Evolutionary conservation across 2,888 invertebrate species (phyloP), one percentile per base, ranked within the genome.

Genomic region (Athalia circularis): DNA sequence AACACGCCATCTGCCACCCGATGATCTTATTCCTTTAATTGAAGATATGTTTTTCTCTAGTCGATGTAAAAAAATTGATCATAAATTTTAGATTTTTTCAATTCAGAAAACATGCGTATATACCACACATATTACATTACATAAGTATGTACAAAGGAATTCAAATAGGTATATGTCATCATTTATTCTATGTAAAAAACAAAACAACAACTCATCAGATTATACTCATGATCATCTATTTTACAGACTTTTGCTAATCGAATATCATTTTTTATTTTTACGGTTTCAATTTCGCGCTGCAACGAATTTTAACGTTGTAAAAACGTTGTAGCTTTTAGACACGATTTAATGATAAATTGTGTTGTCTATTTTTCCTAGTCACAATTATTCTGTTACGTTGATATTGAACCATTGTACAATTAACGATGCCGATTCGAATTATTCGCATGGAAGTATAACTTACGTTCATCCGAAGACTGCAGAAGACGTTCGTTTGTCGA

Each of bases 11-110:
- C 29, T 29, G 29, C 29, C 29, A 29, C 29, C 29, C 29, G 29
- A 29, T 61, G 0, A 48, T 61, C 61, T 75, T 75, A 62, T 68
- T 65, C 65, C n/a, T 65, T 65, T 65, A 6, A n/a, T 65, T 48
- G 29, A 8, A 15, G 62, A 62, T 15, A 29, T 29, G 5, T 5
- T 13, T 15, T 29, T 68, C 43, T 54, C n/a, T 54, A 11, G 54
- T 54, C 29, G 29, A 29, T 29, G 29, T 29, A 29, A 29, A 29
- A 2, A 29, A 29, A 29, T 29, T 29, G 29, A 29, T 29, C 29
- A 29, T 29, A 29, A 29, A 29, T 29, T 29, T 29, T 29, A 29
- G 29, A 29, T 29, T 29, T 29, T 29, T 29, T 29, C 29, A 29
- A 29, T 29, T 29, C 2, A 29, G 0, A 29, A 29, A 29, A 29